Conservation (phyloP, 2,797 vertebrate genomes). For the Sphaeramia orbicularis region DNA sequence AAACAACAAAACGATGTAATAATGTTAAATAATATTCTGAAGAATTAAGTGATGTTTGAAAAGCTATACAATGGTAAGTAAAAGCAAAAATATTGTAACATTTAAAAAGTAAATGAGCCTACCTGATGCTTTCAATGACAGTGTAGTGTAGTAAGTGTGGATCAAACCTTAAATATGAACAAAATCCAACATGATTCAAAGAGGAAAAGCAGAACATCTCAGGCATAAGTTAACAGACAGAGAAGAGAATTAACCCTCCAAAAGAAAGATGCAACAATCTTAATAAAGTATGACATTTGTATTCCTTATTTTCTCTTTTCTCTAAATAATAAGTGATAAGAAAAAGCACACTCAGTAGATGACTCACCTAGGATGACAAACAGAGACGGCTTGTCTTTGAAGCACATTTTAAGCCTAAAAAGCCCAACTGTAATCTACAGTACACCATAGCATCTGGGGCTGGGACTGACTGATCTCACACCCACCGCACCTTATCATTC, state of each 20-base stretch:
- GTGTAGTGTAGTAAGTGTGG: background rate
- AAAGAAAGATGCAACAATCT: background rate
- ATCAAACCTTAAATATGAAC: conserved; percentile 52
- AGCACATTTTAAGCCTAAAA: background rate
- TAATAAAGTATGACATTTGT: background rate
- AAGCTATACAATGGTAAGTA: too few relatives aligned
- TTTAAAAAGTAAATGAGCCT: background rate
- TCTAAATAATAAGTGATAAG: background rate
- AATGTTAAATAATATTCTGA: background rate
- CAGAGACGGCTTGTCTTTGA: background rate
- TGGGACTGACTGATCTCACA: background rate
- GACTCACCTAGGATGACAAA: conserved; percentile 54
- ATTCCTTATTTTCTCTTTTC: background rate
- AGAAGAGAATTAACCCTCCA: background rate
- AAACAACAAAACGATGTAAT: background rate
- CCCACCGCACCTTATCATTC: conserved; percentile 8
- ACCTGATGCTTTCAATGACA: conserved; percentile 29
- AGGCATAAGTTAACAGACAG: background rate
- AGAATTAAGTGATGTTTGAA: background rate
- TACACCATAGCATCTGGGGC: conserved; percentile 27
- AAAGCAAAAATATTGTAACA: background rate
- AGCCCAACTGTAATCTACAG: background rate
- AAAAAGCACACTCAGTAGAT: background rate
- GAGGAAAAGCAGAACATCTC: background rate
- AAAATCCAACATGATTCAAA: background rate